Conservation (phyloP, 1,140 invertebrate species). For the Drosophila bocqueti region DNA sequence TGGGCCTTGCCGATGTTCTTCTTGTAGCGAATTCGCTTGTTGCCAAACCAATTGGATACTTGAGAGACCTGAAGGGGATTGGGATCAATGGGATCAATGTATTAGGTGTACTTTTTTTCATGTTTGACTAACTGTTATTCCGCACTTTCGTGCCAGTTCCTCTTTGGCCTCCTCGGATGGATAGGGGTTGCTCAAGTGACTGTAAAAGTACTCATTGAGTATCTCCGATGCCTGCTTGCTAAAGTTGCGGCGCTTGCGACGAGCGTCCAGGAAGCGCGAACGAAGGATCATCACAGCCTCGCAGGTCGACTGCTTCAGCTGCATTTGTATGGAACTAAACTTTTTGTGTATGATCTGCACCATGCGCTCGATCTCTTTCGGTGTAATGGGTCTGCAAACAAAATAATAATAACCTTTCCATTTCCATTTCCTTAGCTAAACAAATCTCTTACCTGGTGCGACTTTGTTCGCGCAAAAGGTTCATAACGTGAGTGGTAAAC, state of each 20-base stretch:
- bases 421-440: neutral
- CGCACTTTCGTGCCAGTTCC: conserved; percentile 99
- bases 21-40: conserved; percentile 99
- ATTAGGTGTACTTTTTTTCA: neutral
- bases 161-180: conserved; percentile 99
- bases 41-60: conserved; percentile 99
- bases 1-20: conserved; percentile 99
- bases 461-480: conserved; percentile 98
- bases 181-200: conserved; percentile 99
- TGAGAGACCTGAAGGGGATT: conserved; percentile 85
- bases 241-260: conserved; percentile 99
- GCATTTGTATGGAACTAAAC: conserved; percentile 99
- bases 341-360: conserved; percentile 99
- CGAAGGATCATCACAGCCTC: conserved; percentile 99
- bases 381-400: conserved; percentile 91
- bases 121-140: conserved; percentile 95
- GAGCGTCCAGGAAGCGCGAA: conserved; percentile 96
- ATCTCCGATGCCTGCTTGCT: conserved; percentile 99
- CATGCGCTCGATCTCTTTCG: conserved; percentile 99
- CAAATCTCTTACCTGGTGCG: conserved; percentile 90
- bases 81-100: no score
- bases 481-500: conserved; percentile 99
- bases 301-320: conserved; percentile 99
- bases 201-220: conserved; percentile 99
- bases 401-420: neutral